Percentiles rank a stretch among this genome's conserved stretches.
Evolutionary conservation across 2,797 vertebrate genomes (phyloP).

Genomic region (Mus spretus): DNA sequence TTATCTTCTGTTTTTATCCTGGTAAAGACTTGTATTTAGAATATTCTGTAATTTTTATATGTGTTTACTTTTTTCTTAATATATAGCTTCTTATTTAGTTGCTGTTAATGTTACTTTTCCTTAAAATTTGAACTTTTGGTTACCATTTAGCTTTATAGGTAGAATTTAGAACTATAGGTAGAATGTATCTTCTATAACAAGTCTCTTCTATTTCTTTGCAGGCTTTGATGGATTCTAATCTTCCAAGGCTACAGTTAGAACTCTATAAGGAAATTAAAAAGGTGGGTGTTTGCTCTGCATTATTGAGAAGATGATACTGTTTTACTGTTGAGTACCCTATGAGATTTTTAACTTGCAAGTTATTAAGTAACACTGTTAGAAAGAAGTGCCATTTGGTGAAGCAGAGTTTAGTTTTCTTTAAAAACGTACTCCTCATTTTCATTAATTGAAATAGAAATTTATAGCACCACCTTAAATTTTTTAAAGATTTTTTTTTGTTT

Average conservation of each 20-base stretch:
- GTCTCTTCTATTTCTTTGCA: slow-evolving; percentile 76
- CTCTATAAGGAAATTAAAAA: slow-evolving; percentile 99
- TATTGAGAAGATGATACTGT: not conserved
- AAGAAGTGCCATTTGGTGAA: not conserved
- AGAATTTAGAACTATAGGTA: not conserved
- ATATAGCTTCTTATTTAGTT: not conserved
- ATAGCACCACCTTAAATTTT: not conserved
- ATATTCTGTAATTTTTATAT: not conserved
- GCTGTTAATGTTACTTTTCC: not conserved
- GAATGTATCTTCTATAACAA: not conserved
- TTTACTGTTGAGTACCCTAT: not conserved
- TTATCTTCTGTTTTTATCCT: not conserved
- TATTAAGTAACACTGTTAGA: not conserved
- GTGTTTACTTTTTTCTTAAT: not conserved
- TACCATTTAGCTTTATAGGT: not conserved
- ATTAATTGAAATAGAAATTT: slow-evolving; percentile 3
- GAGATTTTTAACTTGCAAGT: not conserved
- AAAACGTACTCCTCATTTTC: not conserved
- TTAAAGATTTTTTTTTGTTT: not conserved
- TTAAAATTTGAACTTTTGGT: not conserved
- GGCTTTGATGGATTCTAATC: slow-evolving; percentile 98
- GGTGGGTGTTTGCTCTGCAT: slow-evolving; percentile 87
- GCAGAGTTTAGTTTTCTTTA: not conserved
- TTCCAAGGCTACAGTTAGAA: slow-evolving; percentile 97
- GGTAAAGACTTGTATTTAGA: not conserved